Evolutionary conservation across 2,797 vertebrate genomes (phyloP).

Genomic region (Gymnopithys bicolor): DNA sequence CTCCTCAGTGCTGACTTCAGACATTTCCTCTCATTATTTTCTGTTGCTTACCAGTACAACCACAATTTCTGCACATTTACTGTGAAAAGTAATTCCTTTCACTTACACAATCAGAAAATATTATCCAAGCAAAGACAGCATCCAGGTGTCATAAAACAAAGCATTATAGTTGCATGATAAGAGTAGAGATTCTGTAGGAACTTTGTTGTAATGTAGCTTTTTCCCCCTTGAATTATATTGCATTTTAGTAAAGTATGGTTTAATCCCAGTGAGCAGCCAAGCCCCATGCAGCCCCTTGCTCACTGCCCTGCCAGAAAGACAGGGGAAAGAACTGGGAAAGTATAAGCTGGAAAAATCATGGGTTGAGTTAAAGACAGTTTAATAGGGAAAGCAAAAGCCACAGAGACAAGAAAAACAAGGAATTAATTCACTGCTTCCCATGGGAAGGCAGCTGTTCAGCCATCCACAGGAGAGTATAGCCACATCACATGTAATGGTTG

Average conservation of each 20-base stretch:
- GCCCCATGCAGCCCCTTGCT: not conserved
- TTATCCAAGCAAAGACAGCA: not conserved
- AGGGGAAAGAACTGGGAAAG: too few relatives aligned
- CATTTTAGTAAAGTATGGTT: not conserved
- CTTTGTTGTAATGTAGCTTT: not conserved
- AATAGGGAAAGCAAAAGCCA: not conserved
- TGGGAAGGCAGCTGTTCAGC: not conserved
- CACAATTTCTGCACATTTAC: not conserved
- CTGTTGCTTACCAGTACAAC: not conserved
- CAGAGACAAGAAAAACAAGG: not conserved
- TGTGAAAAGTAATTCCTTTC: not conserved
- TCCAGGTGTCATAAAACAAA: not conserved
- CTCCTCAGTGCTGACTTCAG: not conserved
- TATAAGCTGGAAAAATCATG: not conserved
- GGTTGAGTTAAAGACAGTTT: not conserved
- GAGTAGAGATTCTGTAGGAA: not conserved
- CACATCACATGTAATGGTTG: rapidly evolving
- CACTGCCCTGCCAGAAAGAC: not conserved
- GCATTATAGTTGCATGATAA: not conserved
- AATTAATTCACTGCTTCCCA: not conserved
- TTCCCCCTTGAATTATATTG: not conserved
- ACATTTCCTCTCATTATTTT: not conserved
- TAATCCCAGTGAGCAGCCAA: not conserved
- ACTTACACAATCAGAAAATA: not conserved
- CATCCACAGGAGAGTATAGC: not conserved